These are phyloP conservation scores for Hylaeus volcanicus DNA, from an alignment of 1,140 invertebrate species.

Conservation along the genomic window DNA sequence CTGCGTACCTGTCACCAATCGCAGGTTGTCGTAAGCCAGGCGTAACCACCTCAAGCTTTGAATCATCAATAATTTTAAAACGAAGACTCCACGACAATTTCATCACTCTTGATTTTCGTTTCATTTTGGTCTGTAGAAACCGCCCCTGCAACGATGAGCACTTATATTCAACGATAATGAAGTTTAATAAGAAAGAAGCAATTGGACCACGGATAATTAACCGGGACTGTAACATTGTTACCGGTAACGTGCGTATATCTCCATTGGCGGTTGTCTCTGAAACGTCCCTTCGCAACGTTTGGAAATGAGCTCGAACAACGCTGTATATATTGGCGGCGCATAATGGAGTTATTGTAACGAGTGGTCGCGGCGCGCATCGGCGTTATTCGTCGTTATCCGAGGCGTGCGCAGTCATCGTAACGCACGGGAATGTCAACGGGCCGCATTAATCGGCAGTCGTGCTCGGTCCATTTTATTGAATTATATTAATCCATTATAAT, in stretches of 20 bases:
- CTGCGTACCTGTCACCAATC: no score
- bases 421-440: constrained; percentile 58
- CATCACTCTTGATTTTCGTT: no score
- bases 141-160: no score
- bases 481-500: constrained; percentile 55
- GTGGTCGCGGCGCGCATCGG: constrained; percentile 32
- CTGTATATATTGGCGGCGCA: constrained; percentile 57
- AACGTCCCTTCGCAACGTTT: constrained; percentile 31
- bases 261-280: constrained; percentile 26
- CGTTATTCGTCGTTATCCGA: constrained; percentile 56
- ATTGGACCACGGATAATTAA: constrained; percentile 19
- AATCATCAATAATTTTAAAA: no score
- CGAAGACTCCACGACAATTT: no score
- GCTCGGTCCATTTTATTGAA: constrained; percentile 47
- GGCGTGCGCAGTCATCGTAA: constrained; percentile 37
- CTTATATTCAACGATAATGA: no score
- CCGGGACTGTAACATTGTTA: constrained; percentile 33
- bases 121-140: no score
- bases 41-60: no score
- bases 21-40: no score
- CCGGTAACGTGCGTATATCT: constrained; percentile 30
- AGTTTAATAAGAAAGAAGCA: not conserved
- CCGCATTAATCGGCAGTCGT: constrained; percentile 44
- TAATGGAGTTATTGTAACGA: constrained; percentile 64
- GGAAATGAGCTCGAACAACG: constrained; percentile 52